Evolutionary conservation across 1,140 invertebrate species (phyloP), one percentile per base, ranked within the genome.

Genomic region (Diprion similis): DNA sequence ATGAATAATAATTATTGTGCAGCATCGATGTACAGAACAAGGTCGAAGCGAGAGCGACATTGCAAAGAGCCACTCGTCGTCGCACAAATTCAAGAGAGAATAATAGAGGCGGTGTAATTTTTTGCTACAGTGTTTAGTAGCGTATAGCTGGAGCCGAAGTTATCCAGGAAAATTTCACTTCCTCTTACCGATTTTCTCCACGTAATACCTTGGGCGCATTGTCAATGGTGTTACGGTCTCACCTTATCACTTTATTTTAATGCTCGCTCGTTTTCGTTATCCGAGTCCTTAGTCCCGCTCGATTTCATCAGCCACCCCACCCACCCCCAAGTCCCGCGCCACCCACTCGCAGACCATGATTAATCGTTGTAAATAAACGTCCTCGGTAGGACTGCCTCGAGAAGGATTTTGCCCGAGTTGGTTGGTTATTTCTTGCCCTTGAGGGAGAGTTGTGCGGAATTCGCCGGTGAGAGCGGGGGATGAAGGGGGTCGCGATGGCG

Each of bases 291-390:
- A 59, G 51, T 59, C 51, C 9, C 51, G 9, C 51, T 59, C 51
- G n/a, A 17, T 59, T 59, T 59, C 51, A 59, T 59, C n/a, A 59
- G 46, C 46, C 70, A 73, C 46, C n/a, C 46, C n/a, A 45, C 46
- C 66, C 10, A 18, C 46, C 18, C 59, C 59, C 47, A 66, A 69
- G 71, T 70, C 46, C 24, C 59, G 67, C 37, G 47, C 48, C n/a
- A 72, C 59, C 69, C 76, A 64, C 74, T 70, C 65, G 47, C 74
- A 51, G 66, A 11, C 51, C 76, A 65, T 77, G 72, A 77, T 77
- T 77, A 77, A 77, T 77, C 76, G 76, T 67, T 70, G 66, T 76
- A 77, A 77, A 77, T 77, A 77, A 77, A 76, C 76, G 76, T 77
- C 68, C 75, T 59, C 51, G n/a, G 51, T 13, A 59, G 11, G 11